Base-by-base conservation (phyloP, 2,888 invertebrate genomes). In the Lithophane leautieri region DNA sequence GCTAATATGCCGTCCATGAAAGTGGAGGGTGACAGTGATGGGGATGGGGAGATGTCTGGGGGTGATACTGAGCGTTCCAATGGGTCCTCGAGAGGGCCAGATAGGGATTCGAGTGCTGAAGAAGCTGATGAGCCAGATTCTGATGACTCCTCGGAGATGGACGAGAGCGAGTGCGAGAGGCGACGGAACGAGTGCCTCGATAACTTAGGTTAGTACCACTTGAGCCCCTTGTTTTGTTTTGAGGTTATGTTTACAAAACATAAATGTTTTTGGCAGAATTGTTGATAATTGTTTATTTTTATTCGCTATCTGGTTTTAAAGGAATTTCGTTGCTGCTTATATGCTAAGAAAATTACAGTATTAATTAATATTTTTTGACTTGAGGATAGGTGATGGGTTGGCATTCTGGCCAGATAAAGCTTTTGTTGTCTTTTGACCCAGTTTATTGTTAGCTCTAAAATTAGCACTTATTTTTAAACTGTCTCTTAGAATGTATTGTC, bases 91-190 rank as follows among this genome's bases (percentile, higher is more conserved):
- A 96, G 97, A 78, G 97, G 97, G 73, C 97, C 97, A 54, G 97
- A 97, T 78, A 95, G 97, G 34, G 97, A 97, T 88, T 98, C 98
- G 87, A 98, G 98, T 85, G 98, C 98, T 82, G 98, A 98, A 89
- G 98, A 97, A 88, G 98, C 97, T 74, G 98, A 98, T 89, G 98
- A 98, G 89, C 98, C 97, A n/a, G 98, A 98, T 88, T 98, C 98
- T 25, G 98, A 98, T 95, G 98, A 98, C 93, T 98, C 98, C 78
- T 98, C 98, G 74, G 99, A 99, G 95, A 98, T 99, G 98, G 99
- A 99, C 93, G 99, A 98, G 92, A 98, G 97, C 85, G 99, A 99
- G 95, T 99, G 99, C 89, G 99, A 99, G 91, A 97, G 97, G 77
- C 97, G 98, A 72, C 97, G 98, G 83, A 97, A 97, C 85, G 98